Evolutionary conservation across 2,888 invertebrate genomes (phyloP).

Genomic region (Andrena dorsata): DNA sequence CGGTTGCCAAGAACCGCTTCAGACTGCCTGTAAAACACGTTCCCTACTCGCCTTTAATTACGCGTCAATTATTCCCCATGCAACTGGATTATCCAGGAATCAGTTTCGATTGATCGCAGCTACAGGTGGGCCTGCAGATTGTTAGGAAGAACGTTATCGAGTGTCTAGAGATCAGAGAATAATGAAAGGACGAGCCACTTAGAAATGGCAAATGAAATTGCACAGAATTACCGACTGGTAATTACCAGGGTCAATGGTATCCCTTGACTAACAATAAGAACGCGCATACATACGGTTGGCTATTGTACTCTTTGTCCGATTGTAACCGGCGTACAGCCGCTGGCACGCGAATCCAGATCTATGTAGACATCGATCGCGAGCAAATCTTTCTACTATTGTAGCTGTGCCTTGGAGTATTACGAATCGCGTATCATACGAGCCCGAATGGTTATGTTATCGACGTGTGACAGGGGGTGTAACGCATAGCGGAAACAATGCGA

Average conservation of each 20-base stretch:
- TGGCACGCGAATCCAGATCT: slow-evolving; percentile 2
- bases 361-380: background rate
- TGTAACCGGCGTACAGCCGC: background rate
- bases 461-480: background rate
- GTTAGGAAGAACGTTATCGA: background rate
- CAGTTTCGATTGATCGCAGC: too few relatives aligned
- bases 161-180: background rate
- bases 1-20: slow-evolving; percentile 22
- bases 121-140: too few relatives aligned
- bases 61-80: background rate
- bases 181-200: background rate
- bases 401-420: too few relatives aligned
- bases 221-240: background rate
- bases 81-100: too few relatives aligned
- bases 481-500: background rate
- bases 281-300: background rate
- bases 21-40: slow-evolving; percentile 42
- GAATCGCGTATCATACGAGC: background rate
- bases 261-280: too few relatives aligned
- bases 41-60: slow-evolving; percentile 25
- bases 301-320: background rate
- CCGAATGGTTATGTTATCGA: background rate
- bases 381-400: too few relatives aligned
- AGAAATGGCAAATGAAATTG: slow-evolving; percentile 1
- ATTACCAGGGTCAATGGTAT: too few relatives aligned